These are phyloP conservation scores for Eupeodes luniger DNA, from an alignment of 2,888 invertebrate species.

Conservation along the genomic window DNA sequence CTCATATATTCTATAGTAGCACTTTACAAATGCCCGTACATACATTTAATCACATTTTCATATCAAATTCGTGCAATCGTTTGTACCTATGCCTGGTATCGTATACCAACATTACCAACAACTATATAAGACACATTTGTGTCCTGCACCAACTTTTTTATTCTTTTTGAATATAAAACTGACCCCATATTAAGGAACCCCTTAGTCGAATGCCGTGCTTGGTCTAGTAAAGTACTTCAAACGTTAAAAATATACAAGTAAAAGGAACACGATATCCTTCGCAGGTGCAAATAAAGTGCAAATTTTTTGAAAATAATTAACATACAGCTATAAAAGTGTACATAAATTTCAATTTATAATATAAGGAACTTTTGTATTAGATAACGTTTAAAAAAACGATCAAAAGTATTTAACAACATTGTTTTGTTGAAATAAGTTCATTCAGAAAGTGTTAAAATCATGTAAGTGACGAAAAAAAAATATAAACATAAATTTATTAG, in stretches of 20 bases:
- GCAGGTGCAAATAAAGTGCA: conserved; percentile 44
- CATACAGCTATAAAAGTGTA: neutral
- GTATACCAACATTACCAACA: conserved; percentile 31
- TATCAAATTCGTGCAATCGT: conserved; percentile 44
- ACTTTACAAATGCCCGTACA: conserved; percentile 8
- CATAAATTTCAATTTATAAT: neutral
- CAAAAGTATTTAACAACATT: neutral
- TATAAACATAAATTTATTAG: neutral
- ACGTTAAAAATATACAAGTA: neutral
- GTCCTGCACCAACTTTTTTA: conserved; percentile 73
- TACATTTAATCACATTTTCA: conserved; percentile 64
- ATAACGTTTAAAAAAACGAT: neutral
- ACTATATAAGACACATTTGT: conserved; percentile 59
- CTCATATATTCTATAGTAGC: too few species aligned
- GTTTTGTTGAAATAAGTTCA: neutral
- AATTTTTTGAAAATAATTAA: conserved; percentile 6
- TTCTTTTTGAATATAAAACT: conserved; percentile 72
- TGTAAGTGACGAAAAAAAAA: conserved; percentile 12
- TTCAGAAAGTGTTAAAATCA: conserved; percentile 16
- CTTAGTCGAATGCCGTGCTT: conserved; percentile 67
- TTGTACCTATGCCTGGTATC: neutral
- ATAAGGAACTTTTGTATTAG: neutral
- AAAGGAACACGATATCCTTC: neutral
- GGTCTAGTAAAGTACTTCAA: conserved; percentile 49
- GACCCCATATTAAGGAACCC: conserved; percentile 60